Conservation (phyloP, 2,888 invertebrate species). For the Amphimallon solstitiale region DNA sequence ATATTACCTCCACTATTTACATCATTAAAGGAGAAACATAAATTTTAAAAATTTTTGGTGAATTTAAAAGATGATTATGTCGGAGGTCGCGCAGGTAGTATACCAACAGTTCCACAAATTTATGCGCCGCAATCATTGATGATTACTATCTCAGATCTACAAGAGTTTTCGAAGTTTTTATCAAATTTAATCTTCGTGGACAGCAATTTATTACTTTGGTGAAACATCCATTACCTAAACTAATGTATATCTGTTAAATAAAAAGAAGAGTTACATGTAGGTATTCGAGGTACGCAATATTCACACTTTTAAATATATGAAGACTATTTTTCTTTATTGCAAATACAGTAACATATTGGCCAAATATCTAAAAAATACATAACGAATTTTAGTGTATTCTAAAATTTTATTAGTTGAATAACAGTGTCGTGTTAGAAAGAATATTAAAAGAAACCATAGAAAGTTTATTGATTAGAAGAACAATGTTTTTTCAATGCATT, state of each 20-base stretch:
- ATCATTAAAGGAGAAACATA: neutral
- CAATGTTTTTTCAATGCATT: no score
- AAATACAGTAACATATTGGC: neutral
- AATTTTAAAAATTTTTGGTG: constrained; percentile 10
- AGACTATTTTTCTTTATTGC: constrained; percentile 43
- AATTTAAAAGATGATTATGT: neutral
- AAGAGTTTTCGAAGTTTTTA: constrained; percentile 60
- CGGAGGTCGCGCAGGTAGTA: constrained; percentile 22
- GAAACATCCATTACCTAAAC: constrained; percentile 52
- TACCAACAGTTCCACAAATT: constrained; percentile 42
- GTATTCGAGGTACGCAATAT: constrained; percentile 51
- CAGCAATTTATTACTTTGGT: constrained; percentile 50
- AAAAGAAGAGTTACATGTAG: constrained; percentile 48
- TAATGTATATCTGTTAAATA: constrained; percentile 51
- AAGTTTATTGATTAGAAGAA: no score
- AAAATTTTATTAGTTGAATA: no score
- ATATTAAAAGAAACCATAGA: no score
- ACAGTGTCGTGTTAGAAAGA: no score
- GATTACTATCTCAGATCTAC: constrained; percentile 60
- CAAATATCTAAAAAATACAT: no score
- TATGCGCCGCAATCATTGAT: constrained; percentile 56
- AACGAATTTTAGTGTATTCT: no score
- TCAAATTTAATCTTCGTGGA: constrained; percentile 54
- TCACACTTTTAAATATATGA: constrained; percentile 47
- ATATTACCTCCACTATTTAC: neutral